Percentiles rank a stretch among this genome's conserved stretches.
phyloP scores from a whole-genome alignment of 2,888 invertebrate species.

The Deilephila porcellus region DNA sequence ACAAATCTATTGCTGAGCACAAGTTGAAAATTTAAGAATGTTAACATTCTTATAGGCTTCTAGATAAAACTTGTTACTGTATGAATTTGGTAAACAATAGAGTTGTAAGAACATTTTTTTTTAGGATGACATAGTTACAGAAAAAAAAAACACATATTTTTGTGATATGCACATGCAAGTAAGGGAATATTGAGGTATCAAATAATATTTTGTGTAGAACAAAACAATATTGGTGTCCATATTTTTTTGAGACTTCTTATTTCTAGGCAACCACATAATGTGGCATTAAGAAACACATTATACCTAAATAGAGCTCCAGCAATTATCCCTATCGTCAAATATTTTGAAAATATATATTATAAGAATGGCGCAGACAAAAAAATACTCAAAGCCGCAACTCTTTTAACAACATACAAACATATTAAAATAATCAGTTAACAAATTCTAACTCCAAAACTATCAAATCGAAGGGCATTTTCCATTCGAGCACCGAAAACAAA shows the following conservation, averaged over 20 bases:
- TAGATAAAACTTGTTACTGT: neutral
- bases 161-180: no score
- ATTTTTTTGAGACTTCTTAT: no score
- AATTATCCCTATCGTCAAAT: no score
- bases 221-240: no score
- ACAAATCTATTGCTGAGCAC: constrained; percentile 34
- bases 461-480: neutral
- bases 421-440: neutral
- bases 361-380: neutral
- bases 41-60: neutral
- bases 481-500: constrained; percentile 39
- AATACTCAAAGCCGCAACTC: neutral
- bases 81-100: neutral
- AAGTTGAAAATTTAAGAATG: constrained; percentile 12
- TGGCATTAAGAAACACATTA: no score
- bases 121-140: neutral
- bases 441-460: neutral
- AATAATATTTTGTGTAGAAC: no score
- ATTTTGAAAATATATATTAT: no score
- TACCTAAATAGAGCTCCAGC: no score
- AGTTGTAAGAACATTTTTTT: neutral
- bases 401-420: neutral
- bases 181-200: no score
- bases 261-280: no score
- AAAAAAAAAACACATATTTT: no score